Conservation (phyloP, 2,888 invertebrate genomes). For the Oligia fasciuncula region DNA sequence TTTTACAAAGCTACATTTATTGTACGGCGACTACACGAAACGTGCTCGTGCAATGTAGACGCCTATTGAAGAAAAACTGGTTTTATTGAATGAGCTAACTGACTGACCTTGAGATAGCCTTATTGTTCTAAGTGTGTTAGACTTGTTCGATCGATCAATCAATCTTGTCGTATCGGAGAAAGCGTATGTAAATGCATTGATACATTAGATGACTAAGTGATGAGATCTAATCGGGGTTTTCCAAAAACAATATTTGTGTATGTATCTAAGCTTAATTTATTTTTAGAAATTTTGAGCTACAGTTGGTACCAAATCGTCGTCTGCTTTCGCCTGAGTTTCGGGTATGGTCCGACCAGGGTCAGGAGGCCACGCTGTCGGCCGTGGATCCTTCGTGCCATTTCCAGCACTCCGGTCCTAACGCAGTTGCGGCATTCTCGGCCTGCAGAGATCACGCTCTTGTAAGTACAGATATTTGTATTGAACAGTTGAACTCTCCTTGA, state of each 20-base stretch:
- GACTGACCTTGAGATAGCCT: constrained; percentile 56
- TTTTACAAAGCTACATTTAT: constrained; percentile 7
- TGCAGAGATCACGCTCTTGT: constrained; percentile 92
- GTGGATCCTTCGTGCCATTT: constrained; percentile 91
- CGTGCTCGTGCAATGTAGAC: constrained; percentile 11
- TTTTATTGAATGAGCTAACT: constrained; percentile 37
- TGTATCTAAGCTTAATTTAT: constrained; percentile 37
- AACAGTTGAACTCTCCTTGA: not conserved
- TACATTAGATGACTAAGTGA: constrained; percentile 40
- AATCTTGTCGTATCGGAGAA: constrained; percentile 40
- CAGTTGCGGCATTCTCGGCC: constrained; percentile 92
- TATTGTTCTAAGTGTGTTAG: constrained; percentile 52
- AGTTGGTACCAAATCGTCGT: constrained; percentile 91
- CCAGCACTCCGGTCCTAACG: constrained; percentile 89
- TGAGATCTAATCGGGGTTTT: constrained; percentile 19
- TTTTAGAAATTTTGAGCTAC: constrained; percentile 90
- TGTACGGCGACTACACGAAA: constrained; percentile 21
- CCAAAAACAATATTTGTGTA: constrained; percentile 6
- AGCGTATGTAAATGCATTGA: constrained; percentile 46
- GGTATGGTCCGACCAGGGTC: constrained; percentile 88
- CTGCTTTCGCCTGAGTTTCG: constrained; percentile 91
- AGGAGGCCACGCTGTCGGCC: constrained; percentile 80
- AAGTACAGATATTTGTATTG: constrained; percentile 70
- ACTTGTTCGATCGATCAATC: constrained; percentile 42
- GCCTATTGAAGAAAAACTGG: constrained; percentile 52